Percentiles rank a stretch among this genome's conserved stretches.
These are phyloP conservation scores for Hormiphora californensis DNA, from an alignment of 37 sponge, comb jelly and placozoan species.

Conservation along the genomic window DNA sequence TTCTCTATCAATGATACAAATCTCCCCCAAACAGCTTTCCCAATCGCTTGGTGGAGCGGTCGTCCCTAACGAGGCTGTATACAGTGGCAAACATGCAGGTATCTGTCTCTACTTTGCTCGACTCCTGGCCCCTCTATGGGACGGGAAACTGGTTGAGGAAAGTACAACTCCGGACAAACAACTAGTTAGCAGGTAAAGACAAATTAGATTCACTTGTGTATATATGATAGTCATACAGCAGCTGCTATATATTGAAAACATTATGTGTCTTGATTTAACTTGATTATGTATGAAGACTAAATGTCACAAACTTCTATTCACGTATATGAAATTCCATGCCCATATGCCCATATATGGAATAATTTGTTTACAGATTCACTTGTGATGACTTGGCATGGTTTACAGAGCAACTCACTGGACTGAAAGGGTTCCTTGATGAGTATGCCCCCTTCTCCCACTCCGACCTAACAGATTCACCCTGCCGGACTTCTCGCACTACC, in stretches of 20 bases:
- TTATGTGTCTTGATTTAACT: no score
- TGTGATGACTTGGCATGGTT: slow-evolving; percentile 63
- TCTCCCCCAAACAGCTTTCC: slow-evolving; percentile 5
- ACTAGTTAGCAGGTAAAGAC: slow-evolving; percentile 11
- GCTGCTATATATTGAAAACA: not conserved
- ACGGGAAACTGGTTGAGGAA: slow-evolving; percentile 10
- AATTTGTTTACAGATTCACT: slow-evolving; percentile 21
- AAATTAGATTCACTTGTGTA: not conserved
- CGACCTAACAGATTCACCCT: not conserved
- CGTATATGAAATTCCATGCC: no score
- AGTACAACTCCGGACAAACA: not conserved
- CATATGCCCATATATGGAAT: no score
- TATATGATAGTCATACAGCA: not conserved
- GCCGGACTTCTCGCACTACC: not conserved
- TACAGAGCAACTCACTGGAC: slow-evolving; percentile 63
- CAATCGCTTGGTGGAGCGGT: slow-evolving; percentile 76
- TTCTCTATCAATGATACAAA: not conserved
- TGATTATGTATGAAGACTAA: no score
- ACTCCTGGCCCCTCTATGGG: slow-evolving; percentile 62
- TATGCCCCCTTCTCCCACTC: slow-evolving; percentile 63
- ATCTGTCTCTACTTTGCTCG: slow-evolving; percentile 79
- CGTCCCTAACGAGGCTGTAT: slow-evolving; percentile 74
- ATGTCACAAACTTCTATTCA: no score
- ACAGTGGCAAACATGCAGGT: slow-evolving; percentile 77
- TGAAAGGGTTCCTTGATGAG: slow-evolving; percentile 73